Base-by-base conservation (phyloP, 2,888 invertebrate genomes). In the Galerucella calmariensis region DNA sequence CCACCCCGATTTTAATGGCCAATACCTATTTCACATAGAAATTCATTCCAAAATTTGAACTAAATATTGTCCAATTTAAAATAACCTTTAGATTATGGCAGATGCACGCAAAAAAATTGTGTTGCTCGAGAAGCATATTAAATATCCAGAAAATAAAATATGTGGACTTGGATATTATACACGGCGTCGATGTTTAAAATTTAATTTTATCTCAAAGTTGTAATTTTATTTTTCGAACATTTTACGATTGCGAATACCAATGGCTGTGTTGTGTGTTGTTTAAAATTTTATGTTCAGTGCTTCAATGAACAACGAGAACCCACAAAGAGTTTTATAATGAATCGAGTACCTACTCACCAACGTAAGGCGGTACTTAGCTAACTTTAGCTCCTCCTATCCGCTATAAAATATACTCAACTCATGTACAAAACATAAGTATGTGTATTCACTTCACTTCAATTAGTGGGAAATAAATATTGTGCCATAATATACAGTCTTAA, bases 391-490 rank as follows among this genome's bases (percentile, higher is more conserved):
- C 71, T 63, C 77, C 77, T 73, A 71, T 48, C 41, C 16, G 20
- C 53, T 56, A 35, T 61, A 67, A 67, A 63, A 16, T 51, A 62
- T 68, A 24, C 56, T 20, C 46, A 66, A 53, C 61, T 66, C 74
- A 69, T 69, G 48, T 67, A 14, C 12, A n/a, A n/a, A n/a, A n/a
- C n/a, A 3, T 12, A 53, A 16, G 53, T 53, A 53, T n/a, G 53
- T 58, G 51, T 51, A 65, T 67, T 61, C 73, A 74, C 76, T 68
- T 71, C 65, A 63, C n/a, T n/a, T n/a, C 27, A 27, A 67, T 48
- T 51, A 73, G 56, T 65, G 44, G 72, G 74, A 76, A 76, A 53
- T 62, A 69, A 76, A 71, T 76, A 66, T 76, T 63, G 74, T 41
- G 69, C 69, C 27, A 46, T 61, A 48, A 35, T 35, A 35, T 35